Base-by-base conservation (phyloP, 1,140 invertebrate species). In the Belonocnema kinseyi region DNA sequence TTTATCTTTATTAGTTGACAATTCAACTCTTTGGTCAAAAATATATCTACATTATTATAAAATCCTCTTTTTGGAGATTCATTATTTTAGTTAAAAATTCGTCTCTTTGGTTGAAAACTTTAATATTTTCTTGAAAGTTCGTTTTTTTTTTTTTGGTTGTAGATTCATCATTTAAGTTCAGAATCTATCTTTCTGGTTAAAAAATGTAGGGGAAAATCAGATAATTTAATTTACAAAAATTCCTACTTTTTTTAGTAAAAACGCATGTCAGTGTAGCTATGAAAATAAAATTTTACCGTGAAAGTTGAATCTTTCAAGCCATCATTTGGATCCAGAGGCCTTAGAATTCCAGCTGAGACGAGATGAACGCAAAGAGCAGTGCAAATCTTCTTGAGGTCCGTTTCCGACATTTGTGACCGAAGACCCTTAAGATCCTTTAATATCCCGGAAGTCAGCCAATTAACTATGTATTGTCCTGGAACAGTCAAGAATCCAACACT, bases 381-480 rank as follows among this genome's bases (percentile, higher is more conserved):
- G 19, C 94, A 94, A 75, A 98, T 89, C 61, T 94, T 93, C 85
- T 94, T 95, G 70, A 97, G 89, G 84, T 97, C 96, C 85, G 95
- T 93, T 73, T 93, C 92, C 52, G 93, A 94, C 52, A 96, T 89
- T 71, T 86, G 93, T 26, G 78, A 40, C 13, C 33, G n/a, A 11
- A 52, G 90, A 89, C 80, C 93, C 21, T 26, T 93, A 19, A 95
- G 87, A 84, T 95, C 94, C 85, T 97, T 94, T 61, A 93, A 92
- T 77, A 96, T 93, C n/a, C 95, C 94, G 16, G 96, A 96, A 73
- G 96, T 92, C 78, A 98, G 93, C 96, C 97, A 97, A 88, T 97
- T 96, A 70, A 97, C 92, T 80, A 98, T 92, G 95, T 97, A 97
- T 91, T 97, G 95, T 87, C 97, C 97, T 98, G 91, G 11, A 85